A percentile compares a stretch with the other conserved stretches of the same genome.
Conservation (phyloP, 2,888 invertebrate species). For the Noctua janthina region DNA sequence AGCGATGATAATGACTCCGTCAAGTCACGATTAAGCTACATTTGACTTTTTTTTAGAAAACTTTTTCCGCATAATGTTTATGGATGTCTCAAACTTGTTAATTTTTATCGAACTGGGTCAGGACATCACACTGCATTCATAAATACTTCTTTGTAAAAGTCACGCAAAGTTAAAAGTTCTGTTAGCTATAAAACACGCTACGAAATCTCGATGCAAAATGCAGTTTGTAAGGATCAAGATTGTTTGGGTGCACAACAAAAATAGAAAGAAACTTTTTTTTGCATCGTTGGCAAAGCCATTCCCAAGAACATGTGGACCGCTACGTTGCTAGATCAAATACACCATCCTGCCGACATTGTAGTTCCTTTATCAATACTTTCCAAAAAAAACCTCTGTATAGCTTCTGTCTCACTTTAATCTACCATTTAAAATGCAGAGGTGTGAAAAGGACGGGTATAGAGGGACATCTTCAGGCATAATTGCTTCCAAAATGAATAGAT, state of each 20-base stretch:
- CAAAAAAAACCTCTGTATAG: slow-evolving; percentile 79
- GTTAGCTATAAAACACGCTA: neutral
- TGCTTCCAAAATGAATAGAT: slow-evolving; percentile 86
- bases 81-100: slow-evolving; percentile 53
- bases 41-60: slow-evolving; percentile 66
- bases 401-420: slow-evolving; percentile 78
- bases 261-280: slow-evolving; percentile 85
- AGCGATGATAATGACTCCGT: slow-evolving; percentile 77
- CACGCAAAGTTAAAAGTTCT: slow-evolving; percentile 4
- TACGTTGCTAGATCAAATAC: slow-evolving; percentile 90
- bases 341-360: slow-evolving; percentile 89
- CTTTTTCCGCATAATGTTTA: slow-evolving; percentile 59
- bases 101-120: slow-evolving; percentile 62
- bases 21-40: slow-evolving; percentile 77
- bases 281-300: slow-evolving; percentile 88
- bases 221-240: slow-evolving; percentile 76
- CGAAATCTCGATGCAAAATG: slow-evolving; percentile 17
- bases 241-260: slow-evolving; percentile 67
- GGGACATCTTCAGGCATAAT: slow-evolving; percentile 81
- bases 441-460: slow-evolving; percentile 74
- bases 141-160: slow-evolving; percentile 35
- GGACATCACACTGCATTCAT: slow-evolving; percentile 34
- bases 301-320: slow-evolving; percentile 90
- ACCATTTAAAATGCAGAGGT: slow-evolving; percentile 54
- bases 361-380: slow-evolving; percentile 86